phyloP scores from a whole-genome alignment of 2,113 vertebrate species.

The Monopterus albus region DNA sequence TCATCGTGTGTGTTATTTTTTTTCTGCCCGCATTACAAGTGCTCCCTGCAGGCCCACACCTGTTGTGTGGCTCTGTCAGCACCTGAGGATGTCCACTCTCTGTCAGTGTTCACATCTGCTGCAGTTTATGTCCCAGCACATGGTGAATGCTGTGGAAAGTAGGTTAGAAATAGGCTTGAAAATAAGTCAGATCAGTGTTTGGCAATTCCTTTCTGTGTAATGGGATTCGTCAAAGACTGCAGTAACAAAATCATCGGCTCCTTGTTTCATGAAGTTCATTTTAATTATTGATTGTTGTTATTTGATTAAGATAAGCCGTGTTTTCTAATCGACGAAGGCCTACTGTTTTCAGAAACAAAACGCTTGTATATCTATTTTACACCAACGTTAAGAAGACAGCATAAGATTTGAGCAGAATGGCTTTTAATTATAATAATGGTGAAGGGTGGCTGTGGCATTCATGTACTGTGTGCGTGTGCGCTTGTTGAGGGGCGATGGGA shows the following conservation, averaged over 20 bases:
- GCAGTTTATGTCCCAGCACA: not conserved
- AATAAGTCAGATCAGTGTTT: not conserved
- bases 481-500: slow-evolving; percentile 5
- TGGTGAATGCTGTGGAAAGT: not conserved
- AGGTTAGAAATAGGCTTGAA: not conserved
- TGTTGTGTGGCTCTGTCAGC: slow-evolving; percentile 27
- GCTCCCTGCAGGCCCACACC: slow-evolving; percentile 26
- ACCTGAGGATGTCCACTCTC: not conserved
- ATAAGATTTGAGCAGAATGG: not conserved
- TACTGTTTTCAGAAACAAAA: no score
- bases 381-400: not conserved
- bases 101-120: not conserved
- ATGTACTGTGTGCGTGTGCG: slow-evolving; percentile 2
- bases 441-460: not conserved
- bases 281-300: not conserved
- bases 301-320: no score
- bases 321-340: no score
- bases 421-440: not conserved
- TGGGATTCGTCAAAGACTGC: not conserved
- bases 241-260: not conserved
- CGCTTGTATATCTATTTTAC: no score
- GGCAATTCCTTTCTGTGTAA: not conserved
- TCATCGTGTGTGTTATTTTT: not conserved
- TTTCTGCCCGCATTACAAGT: not conserved
- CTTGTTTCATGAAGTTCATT: slow-evolving; percentile 5